phyloP scores from a whole-genome alignment of 2,113 vertebrate genomes.

The Butastur rufipennis region DNA sequence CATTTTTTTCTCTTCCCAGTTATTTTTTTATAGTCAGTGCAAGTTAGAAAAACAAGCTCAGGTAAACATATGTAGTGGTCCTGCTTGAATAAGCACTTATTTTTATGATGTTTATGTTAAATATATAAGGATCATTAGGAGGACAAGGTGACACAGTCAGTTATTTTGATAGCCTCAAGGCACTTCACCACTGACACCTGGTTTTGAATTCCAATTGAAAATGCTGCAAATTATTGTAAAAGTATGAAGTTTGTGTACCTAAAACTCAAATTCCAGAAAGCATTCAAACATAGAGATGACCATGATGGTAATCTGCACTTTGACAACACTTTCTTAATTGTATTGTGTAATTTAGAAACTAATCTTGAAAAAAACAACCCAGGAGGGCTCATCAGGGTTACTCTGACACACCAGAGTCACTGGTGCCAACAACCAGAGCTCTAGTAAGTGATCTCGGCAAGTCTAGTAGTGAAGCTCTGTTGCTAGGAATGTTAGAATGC shows the following conservation, averaged over 20 bases:
- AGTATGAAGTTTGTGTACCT: constrained; percentile 1
- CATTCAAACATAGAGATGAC: background rate
- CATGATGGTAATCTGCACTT: background rate
- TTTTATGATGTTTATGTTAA: constrained; percentile 72
- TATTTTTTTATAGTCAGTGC: constrained; percentile 35
- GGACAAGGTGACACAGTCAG: constrained; percentile 72
- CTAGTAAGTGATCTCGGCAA: background rate
- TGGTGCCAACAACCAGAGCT: background rate
- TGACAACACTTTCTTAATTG: background rate
- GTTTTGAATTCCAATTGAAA: constrained; percentile 60
- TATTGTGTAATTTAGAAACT: background rate
- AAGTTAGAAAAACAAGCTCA: constrained; percentile 56
- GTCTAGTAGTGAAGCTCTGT: background rate
- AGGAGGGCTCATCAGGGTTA: background rate
- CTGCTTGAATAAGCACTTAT: constrained; percentile 71
- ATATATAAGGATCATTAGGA: constrained; percentile 72
- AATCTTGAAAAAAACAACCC: background rate
- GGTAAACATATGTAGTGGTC: constrained; percentile 71
- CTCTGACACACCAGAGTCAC: background rate
- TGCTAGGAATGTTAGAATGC: constrained; percentile 8
- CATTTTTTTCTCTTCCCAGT: background rate
- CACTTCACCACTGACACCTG: constrained; percentile 65
- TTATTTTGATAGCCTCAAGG: constrained; percentile 68
- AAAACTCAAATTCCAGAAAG: background rate
- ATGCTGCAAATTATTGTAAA: constrained; percentile 28